Percentiles rank a stretch among this genome's conserved stretches.
Conservation (phyloP, 2,797 vertebrate genomes). For the Calcarius lapponicus region DNA sequence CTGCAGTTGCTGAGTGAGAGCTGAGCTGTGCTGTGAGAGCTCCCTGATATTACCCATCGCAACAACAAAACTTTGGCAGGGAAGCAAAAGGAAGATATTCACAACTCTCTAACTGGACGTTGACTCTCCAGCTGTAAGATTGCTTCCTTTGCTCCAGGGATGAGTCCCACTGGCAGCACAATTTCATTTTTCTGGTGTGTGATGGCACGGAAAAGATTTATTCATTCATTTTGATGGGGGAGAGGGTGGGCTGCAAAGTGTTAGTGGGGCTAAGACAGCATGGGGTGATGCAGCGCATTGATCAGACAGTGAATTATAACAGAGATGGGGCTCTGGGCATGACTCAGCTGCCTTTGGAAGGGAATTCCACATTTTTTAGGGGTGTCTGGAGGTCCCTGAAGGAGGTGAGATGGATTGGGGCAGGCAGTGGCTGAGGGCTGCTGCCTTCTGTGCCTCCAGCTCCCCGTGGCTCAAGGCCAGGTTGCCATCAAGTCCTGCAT, state of each 20-base stretch:
- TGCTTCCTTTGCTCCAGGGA: background rate
- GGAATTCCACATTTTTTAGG: background rate
- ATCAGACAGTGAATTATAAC: background rate
- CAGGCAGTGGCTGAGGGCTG: too few species aligned
- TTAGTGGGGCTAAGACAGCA: background rate
- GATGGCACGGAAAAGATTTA: background rate
- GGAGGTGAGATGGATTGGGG: background rate
- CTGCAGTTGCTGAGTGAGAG: background rate
- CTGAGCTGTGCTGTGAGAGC: background rate
- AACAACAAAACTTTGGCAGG: background rate
- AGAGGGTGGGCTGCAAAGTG: background rate
- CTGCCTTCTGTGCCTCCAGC: background rate
- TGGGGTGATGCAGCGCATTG: background rate
- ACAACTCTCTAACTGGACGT: background rate
- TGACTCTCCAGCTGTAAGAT: background rate
- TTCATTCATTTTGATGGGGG: background rate
- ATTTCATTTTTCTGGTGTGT: background rate
- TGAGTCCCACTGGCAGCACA: background rate
- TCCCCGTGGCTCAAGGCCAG: rapidly evolving
- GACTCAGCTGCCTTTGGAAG: background rate
- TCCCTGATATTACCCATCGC: background rate
- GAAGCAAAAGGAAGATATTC: background rate
- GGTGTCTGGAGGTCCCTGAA: background rate
- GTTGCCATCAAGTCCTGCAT: background rate
- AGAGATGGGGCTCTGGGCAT: background rate